Percentiles rank a stretch among this genome's conserved stretches.
Conservation (phyloP, 1,140 invertebrate species). For the Diorhabda carinulata region DNA sequence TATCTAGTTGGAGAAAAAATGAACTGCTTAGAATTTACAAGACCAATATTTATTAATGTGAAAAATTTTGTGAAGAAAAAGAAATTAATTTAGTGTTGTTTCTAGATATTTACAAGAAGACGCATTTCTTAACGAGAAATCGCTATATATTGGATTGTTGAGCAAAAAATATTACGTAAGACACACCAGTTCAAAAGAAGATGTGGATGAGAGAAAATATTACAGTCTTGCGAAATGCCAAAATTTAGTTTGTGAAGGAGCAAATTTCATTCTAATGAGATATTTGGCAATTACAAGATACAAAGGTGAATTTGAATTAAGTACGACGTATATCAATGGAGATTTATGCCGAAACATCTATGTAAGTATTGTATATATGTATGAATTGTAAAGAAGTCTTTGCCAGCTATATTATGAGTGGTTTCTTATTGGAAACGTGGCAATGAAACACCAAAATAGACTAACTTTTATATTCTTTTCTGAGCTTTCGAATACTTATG, state of each 20-base stretch:
- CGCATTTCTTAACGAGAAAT: conserved; percentile 5
- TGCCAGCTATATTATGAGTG: too few relatives aligned
- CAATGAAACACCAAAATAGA: too few relatives aligned
- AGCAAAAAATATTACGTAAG: conserved; percentile 37
- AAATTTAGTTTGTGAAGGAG: conserved; percentile 57
- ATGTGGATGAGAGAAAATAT: conserved; percentile 49
- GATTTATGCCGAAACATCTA: conserved; percentile 56
- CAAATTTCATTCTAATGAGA: conserved; percentile 57
- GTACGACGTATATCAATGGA: conserved; percentile 56
- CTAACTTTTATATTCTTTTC: too few relatives aligned
- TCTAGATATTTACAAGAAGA: background rate
- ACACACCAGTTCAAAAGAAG: conserved; percentile 46
- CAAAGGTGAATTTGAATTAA: conserved; percentile 52
- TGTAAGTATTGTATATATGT: conserved; percentile 47
- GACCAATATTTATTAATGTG: too few relatives aligned
- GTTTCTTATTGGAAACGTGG: too few relatives aligned
- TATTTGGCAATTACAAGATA: conserved; percentile 55
- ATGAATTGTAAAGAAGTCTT: too few relatives aligned
- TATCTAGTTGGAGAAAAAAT: too few relatives aligned
- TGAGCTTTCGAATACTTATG: too few relatives aligned
- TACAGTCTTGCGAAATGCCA: conserved; percentile 48
- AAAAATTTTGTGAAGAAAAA: too few relatives aligned
- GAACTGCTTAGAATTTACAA: too few relatives aligned
- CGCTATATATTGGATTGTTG: conserved; percentile 35
- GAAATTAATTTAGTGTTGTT: too few relatives aligned